Evolutionary conservation across 2,888 invertebrate genomes (phyloP), one percentile per base, ranked within the genome.

Genomic region (Leptinotarsa juncta): DNA sequence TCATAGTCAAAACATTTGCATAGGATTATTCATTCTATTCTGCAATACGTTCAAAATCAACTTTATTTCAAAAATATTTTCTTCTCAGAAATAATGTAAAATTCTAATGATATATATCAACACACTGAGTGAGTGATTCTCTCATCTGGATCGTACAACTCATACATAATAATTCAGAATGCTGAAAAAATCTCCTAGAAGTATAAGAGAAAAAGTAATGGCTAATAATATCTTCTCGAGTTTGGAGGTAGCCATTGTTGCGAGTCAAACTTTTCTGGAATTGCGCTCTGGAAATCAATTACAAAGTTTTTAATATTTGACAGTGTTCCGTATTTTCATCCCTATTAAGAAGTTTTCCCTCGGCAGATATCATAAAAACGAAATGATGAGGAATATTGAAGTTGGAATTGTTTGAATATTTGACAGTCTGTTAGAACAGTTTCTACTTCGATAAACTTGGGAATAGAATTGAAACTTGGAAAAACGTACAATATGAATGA

Each of bases 281-380:
- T 74, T 65, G 75, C 71, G 65, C 75, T 73, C 73, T 67, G 70
- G 68, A 74, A 79, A 79, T 79, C 79, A 79, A 79, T 79, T 79
- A 79, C 69, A 73, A 79, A 79, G 74, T 77, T 79, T 77, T 78
- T 79, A 78, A 79, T 78, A 79, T 78, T 78, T 77, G 79, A 79
- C 78, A 74, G 77, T 70, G 74, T 74, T 70, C 73, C 76, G 78
- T 79, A 79, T 79, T 79, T 79, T 76, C 79, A 72, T 77, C 74
- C 77, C 75, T 75, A 79, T 79, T 79, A 79, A 76, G 77, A 79
- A 79, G 79, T 79, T 79, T 73, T 65, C 57, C 67, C 69, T 42
- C 70, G 67, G 72, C 72, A 70, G 73, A 72, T 76, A 78, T 76
- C 73, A 75, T 77, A 79, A 77, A 77, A 76, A 73, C 65, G 76